Conservation (phyloP, 2,888 invertebrate species). For the Catocala nupta region DNA sequence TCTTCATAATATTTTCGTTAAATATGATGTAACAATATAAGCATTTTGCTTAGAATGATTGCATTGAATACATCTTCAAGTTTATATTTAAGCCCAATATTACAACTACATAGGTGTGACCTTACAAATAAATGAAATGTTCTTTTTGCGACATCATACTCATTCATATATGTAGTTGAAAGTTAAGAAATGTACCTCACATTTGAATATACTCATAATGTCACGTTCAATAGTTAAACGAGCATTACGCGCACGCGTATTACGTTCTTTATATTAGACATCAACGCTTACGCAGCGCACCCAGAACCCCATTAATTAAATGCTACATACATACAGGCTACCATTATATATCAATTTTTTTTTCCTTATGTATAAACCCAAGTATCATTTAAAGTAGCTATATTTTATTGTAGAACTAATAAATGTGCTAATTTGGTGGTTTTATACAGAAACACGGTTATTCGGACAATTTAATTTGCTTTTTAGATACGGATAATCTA, state of each 20-base stretch:
- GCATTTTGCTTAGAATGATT: too few species aligned
- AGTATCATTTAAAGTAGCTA: too few species aligned
- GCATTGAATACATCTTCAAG: too few species aligned
- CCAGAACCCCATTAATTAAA: background rate
- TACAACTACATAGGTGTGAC: conserved; percentile 2
- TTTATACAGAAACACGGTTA: conserved; percentile 13
- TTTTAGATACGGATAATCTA: conserved; percentile 29
- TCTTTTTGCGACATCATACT: conserved; percentile 32
- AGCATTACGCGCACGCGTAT: conserved; percentile 43
- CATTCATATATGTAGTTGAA: conserved; percentile 31
- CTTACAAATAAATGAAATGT: conserved; percentile 31
- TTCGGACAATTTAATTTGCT: conserved; percentile 11
- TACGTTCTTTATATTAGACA: conserved; percentile 52
- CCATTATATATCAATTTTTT: too few species aligned
- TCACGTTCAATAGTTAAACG: conserved; percentile 40
- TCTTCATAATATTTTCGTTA: too few species aligned
- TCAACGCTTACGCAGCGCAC: conserved; percentile 49
- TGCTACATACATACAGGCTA: background rate
- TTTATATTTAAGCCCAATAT: too few species aligned
- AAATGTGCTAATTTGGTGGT: background rate
- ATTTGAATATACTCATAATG: conserved; percentile 21
- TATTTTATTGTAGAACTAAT: background rate
- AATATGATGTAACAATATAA: too few species aligned
- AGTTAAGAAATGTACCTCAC: conserved; percentile 22
- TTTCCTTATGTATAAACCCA: too few species aligned